Base-by-base conservation (phyloP, 1,140 invertebrate species). In the Caligus rogercresseyi region DNA sequence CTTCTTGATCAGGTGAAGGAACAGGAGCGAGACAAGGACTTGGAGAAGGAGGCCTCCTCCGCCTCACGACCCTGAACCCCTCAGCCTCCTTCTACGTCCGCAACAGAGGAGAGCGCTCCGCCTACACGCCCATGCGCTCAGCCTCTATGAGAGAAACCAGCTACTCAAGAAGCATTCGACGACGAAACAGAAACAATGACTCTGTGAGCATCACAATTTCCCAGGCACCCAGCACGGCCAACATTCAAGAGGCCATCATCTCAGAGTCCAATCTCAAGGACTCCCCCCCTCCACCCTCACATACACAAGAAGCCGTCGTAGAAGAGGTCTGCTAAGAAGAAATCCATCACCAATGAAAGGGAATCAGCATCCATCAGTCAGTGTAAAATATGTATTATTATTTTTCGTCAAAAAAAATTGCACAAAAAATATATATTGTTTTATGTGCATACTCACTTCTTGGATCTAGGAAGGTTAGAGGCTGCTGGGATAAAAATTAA, bases 61-160 rank as follows among this genome's bases (percentile, higher is more conserved):
- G 57, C n/a, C 21, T 43, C 24, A 60, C 23, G 1, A 26, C 57
- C 1, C 23, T 60, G 13, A 60, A 60, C 19, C 57, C 57, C 13
- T 26, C 57, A 1, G 24, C 57, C 15, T 60, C 57, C 16, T 60
- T 60, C 26, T 60, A 60, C 21, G 57, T 60, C 16, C 1, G 57
- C 16, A 43, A 25, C 24, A 16, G 53, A 11, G 24, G 26, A 15
- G 57, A 43, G 7, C 18, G 57, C 16, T 60, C 57, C 16, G 57
- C 24, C 21, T 60, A 60, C 57, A 60, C 26, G 18, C 57, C 26
- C 1, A 26, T 60, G 57, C 23, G 57, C 15, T 26, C 24, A n/a
- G 57, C 57, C 18, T 26, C 24, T 2, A 60, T 60, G 57, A 25
- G 57, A 2, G 57, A 60, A 31, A 60, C 57, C 14, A 26, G 23